phyloP scores from a whole-genome alignment of 2,797 vertebrate species.

The Neosilurus mollespiculum region DNA sequence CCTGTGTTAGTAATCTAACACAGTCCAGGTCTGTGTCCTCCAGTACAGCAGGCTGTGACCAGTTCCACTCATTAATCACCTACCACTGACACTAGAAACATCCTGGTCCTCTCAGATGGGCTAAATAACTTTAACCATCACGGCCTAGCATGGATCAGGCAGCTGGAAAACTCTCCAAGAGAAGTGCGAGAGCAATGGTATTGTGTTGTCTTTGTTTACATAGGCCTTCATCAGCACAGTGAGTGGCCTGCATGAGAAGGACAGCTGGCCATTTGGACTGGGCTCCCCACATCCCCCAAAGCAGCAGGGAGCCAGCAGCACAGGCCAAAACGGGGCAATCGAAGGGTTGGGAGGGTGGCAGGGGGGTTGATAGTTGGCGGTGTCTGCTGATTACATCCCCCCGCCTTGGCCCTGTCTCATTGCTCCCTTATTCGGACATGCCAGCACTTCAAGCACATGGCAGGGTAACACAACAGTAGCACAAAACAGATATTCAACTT shows the following conservation, averaged over 20 bases:
- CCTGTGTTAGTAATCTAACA: slow-evolving; percentile 64
- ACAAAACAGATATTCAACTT: slow-evolving; percentile 13
- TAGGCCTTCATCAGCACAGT: slow-evolving; percentile 76
- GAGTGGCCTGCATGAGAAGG: slow-evolving; percentile 66
- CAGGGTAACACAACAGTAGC: slow-evolving; percentile 21
- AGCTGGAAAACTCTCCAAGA: slow-evolving; percentile 68
- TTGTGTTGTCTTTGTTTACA: slow-evolving; percentile 71
- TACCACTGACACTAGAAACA: slow-evolving; percentile 69
- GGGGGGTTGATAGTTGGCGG: slow-evolving; percentile 60
- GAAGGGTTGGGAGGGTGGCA: slow-evolving; percentile 67
- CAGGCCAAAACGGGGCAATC: slow-evolving; percentile 51
- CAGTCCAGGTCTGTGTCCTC: slow-evolving; percentile 71
- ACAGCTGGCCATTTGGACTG: slow-evolving; percentile 81
- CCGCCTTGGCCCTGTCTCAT: slow-evolving; percentile 45
- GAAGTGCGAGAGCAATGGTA: slow-evolving; percentile 35
- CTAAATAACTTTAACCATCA: slow-evolving; percentile 76
- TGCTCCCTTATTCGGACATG: slow-evolving; percentile 47
- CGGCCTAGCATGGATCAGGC: slow-evolving; percentile 67
- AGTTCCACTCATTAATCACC: slow-evolving; percentile 80
- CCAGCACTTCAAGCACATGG: slow-evolving; percentile 20
- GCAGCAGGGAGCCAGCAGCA: slow-evolving; percentile 64
- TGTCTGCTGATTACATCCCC: slow-evolving; percentile 51
- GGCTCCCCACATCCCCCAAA: slow-evolving; percentile 70
- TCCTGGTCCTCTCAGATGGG: slow-evolving; percentile 75
- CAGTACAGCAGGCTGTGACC: slow-evolving; percentile 71